A percentile compares a stretch with the other conserved stretches of the same genome.
Evolutionary conservation across 2,797 vertebrate genomes (phyloP).

Genomic region (Tenualosa ilisha): DNA sequence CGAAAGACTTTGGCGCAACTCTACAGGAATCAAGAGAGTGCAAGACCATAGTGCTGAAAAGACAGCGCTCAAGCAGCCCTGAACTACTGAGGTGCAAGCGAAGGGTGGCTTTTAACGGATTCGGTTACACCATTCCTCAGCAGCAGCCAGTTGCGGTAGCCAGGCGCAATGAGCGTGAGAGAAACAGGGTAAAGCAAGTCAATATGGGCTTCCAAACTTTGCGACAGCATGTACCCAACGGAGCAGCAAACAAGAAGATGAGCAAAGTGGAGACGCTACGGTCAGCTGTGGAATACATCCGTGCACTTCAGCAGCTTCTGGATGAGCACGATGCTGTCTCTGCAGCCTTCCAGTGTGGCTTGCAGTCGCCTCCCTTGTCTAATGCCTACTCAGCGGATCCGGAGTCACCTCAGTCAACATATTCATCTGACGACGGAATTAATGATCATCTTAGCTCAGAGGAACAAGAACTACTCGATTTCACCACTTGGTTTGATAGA

Average conservation of each 20-base stretch:
- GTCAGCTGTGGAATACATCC: slow-evolving; percentile 85
- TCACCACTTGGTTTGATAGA: slow-evolving; percentile 79
- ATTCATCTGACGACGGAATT: slow-evolving; percentile 76
- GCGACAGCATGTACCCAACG: slow-evolving; percentile 81
- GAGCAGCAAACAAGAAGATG: slow-evolving; percentile 81
- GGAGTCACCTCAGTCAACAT: slow-evolving; percentile 73
- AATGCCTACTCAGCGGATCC: slow-evolving; percentile 66
- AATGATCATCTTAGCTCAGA: slow-evolving; percentile 76
- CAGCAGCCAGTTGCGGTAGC: slow-evolving; percentile 69
- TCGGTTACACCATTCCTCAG: slow-evolving; percentile 53
- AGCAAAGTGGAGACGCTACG: slow-evolving; percentile 88
- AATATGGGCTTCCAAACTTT: slow-evolving; percentile 86
- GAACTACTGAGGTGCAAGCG: slow-evolving; percentile 78
- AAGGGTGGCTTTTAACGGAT: slow-evolving; percentile 62
- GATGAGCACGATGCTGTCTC: slow-evolving; percentile 76
- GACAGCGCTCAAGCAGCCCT: slow-evolving; percentile 65
- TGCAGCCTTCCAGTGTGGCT: slow-evolving; percentile 60
- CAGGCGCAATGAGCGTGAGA: slow-evolving; percentile 81
- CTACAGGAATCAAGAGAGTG: not conserved
- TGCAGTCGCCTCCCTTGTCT: slow-evolving; percentile 57
- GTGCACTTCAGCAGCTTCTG: slow-evolving; percentile 79
- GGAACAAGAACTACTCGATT: slow-evolving; percentile 77
- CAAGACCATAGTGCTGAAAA: slow-evolving; percentile 48
- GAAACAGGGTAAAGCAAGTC: slow-evolving; percentile 83
- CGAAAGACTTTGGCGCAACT: slow-evolving; percentile 33